phyloP scores from a whole-genome alignment of 1,140 invertebrate genomes.

The Heliconius hermathena region DNA sequence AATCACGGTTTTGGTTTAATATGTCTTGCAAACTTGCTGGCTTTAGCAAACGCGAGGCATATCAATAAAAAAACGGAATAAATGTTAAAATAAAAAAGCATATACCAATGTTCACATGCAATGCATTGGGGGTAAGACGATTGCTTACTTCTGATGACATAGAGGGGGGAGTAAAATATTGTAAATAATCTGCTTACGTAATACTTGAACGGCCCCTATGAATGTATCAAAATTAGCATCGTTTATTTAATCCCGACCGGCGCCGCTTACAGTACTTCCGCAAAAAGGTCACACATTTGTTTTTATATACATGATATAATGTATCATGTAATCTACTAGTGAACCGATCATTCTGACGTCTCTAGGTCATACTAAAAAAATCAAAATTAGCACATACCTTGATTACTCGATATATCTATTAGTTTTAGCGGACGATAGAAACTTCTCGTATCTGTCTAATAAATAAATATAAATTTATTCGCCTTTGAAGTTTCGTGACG shows the following conservation, averaged over 20 bases:
- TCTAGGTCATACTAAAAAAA: constrained; percentile 58
- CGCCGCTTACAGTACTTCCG: constrained; percentile 26
- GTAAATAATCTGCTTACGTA: too few relatives aligned
- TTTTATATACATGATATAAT: constrained; percentile 36
- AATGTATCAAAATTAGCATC: background rate
- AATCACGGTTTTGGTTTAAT: too few relatives aligned
- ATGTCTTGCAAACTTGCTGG: too few relatives aligned
- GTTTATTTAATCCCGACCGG: constrained; percentile 23
- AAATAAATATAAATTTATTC: constrained; percentile 53
- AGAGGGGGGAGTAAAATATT: too few relatives aligned
- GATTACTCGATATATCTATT: constrained; percentile 62
- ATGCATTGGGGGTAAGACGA: too few relatives aligned
- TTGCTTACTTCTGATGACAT: too few relatives aligned
- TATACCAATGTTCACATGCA: too few relatives aligned
- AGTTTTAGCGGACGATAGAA: constrained; percentile 51
- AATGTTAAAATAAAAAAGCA: too few relatives aligned
- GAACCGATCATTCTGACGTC: constrained; percentile 53
- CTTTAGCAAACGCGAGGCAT: too few relatives aligned
- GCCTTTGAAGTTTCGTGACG: constrained; percentile 53
- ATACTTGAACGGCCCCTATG: too few relatives aligned
- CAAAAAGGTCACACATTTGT: constrained; percentile 31
- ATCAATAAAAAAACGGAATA: too few relatives aligned
- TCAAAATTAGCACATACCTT: constrained; percentile 51
- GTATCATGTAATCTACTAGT: constrained; percentile 46
- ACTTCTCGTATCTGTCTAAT: constrained; percentile 56